Evolutionary conservation across 2,888 invertebrate species (phyloP), one percentile per base, ranked within the genome.

Genomic region (Agrotis exclamationis): DNA sequence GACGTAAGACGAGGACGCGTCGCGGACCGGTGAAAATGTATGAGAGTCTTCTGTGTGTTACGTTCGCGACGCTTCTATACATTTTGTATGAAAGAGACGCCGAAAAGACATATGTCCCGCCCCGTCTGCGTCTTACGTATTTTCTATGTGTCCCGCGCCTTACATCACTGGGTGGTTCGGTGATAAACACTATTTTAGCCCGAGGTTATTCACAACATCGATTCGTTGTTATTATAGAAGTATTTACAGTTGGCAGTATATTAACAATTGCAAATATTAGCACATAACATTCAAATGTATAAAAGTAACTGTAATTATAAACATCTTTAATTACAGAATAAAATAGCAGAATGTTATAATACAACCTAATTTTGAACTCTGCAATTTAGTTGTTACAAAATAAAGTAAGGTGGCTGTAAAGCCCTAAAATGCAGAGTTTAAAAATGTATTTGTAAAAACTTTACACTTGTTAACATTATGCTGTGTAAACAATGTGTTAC

Each of bases 161-260:
- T 86, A 82, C 72, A 80, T 88, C 90, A 92, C 91, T 90, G 92
- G 89, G 87, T 86, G 74, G 74, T 71, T 78, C 70, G 74, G 80
- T 82, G 82, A 79, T 82, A 80, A 79, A 73, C 70, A 78, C 70
- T 82, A 86, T 73, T 85, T 83, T 85, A 90, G 89, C 88, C 88
- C 89, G 89, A 85, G 85, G 85, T 87, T 82, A 81, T 85, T 88
- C 90, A 93, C 92, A 92, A 93, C 92, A 91, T 89, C 66, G 77
- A 92, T 94, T 94, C 94, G 94, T 93, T 94, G 94, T 93, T 88
- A 88, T 76, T 68, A 80, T 78, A 80, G 56, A 78, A 76, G 82
- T 76, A 83, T 81, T 70, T 78, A 79, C 79, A 73, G 50, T 67
- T 50, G 74, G 78, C 65, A 70, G 48, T 67, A 56, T 65, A 74